Base-by-base conservation (phyloP, 2,888 invertebrate species). In the Linnaemya vulpina region DNA sequence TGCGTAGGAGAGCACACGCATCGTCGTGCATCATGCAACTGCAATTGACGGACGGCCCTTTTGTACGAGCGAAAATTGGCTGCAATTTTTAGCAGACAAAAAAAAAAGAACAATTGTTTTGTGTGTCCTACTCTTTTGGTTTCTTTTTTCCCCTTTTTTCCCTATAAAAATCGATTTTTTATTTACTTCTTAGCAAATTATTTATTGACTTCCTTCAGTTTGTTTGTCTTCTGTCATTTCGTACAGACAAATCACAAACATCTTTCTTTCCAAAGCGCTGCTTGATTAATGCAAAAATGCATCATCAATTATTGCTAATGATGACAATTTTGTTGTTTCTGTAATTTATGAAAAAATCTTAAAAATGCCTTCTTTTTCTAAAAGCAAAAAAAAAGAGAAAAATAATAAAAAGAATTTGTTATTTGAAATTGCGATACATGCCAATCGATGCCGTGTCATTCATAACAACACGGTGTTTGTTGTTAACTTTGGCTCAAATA, bases 251-350 rank as follows among this genome's bases (percentile, higher is more conserved):
- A 79, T 79, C 78, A 76, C 60, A 75, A 35, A 58, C 38, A 63
- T 63, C 17, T 20, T 30, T 79, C 40, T 65, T 40, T 63, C 3
- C 5, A 49, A 38, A 63, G 20, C 58, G 40, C 43, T 60, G 40
- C 43, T 60, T 65, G 60, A 79, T 84, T 75, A 58, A 60, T 84
- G 62, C 55, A 73, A 74, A 70, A 63, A 62, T 70, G 58, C 70
- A 73, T 80, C 73, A 73, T 84, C 73, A 77, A 76, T 84, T 73
- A 67, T 80, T 55, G 71, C 46, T 77, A 84, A 80, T 80, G 53
- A 80, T 84, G 73, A 76, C 63, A 43, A 43, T 1, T 17, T 22
- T 38, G n/a, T 30, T 77, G 62, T 73, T 58, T 68, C 43, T 60
- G 60, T 25, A 49, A 58, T 73, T 65, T 65, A 58, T 58, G n/a